A percentile compares a stretch with the other conserved stretches of the same genome.
Conservation (phyloP, 1,140 invertebrate species). For the Lanistes nyassanus region DNA sequence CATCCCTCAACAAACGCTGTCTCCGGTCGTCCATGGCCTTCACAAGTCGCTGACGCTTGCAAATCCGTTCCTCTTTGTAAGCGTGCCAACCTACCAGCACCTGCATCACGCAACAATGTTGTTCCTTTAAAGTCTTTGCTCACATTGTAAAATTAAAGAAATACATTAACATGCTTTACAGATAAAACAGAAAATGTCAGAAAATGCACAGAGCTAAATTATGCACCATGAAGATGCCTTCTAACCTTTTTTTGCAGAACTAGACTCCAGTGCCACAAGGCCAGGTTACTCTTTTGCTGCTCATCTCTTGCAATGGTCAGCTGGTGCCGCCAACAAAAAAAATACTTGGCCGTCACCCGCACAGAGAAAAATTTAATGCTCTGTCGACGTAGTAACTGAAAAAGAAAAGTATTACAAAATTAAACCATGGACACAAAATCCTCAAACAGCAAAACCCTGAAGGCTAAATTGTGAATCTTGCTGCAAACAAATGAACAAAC, state of each 20-base stretch:
- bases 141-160: not conserved
- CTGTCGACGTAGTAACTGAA: slow-evolving; percentile 48
- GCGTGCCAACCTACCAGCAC: slow-evolving; percentile 42
- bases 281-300: slow-evolving; percentile 41
- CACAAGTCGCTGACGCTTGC: slow-evolving; percentile 41
- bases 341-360: slow-evolving; percentile 36
- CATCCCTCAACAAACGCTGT: slow-evolving; percentile 35
- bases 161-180: not conserved
- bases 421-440: no score
- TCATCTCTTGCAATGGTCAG: slow-evolving; percentile 33
- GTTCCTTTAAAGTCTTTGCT: not conserved
- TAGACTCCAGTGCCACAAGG: slow-evolving; percentile 59
- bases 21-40: slow-evolving; percentile 38
- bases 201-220: no score
- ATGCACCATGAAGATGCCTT: no score
- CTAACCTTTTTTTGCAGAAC: slow-evolving; percentile 52
- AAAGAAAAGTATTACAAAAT: not conserved
- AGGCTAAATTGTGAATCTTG: no score
- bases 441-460: no score
- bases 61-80: slow-evolving; percentile 35
- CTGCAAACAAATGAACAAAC: no score
- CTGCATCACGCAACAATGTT: slow-evolving; percentile 19
- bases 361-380: slow-evolving; percentile 44
- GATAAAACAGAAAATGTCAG: not conserved
- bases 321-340: slow-evolving; percentile 41